Evolutionary conservation across 2,113 vertebrate species (phyloP), one percentile per base, ranked within the genome.

Genomic region (Arvicanthis niloticus): DNA sequence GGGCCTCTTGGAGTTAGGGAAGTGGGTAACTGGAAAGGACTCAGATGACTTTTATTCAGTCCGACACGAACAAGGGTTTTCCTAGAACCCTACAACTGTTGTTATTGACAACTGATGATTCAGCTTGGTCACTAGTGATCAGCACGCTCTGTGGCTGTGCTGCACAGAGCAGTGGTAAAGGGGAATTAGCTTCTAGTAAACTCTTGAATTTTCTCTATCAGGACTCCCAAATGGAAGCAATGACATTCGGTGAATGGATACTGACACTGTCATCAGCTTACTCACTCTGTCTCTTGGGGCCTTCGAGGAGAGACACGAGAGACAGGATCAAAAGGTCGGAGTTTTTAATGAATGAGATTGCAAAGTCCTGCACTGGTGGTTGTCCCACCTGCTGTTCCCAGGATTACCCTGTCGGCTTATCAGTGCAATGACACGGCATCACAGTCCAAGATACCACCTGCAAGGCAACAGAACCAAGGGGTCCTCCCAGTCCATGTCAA

Each of bases 271-370:
- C 97, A 98, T 98, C 98, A 99, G 98, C 98, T 97, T 78, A 89
- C 96, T 97, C 65, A 73, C 98, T 98, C 97, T 97, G 95, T 98
- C 98, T 98, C 98, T 97, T 98, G 98, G 98, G 98, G 98, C 98
- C 95, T 97, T 95, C 91, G 73, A 12, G 78, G 94, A 91, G 96
- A 97, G 97, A 98, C 98, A n/a, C n/a, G n/a, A n/a, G n/a, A n/a
- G n/a, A n/a, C n/a, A n/a, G n/a, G n/a, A n/a, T n/a, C n/a, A 11
- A 51, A 51, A 2, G 48, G 7, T 51, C 7, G 97, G 98, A 98
- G 3, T 45, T 98, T 98, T 98, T 99, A 98, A 99, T 99, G 98
- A 99, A 98, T 96, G 96, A 96, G 93, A 97, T 97, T 97, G 98
- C 97, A 98, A 98, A 98, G 98, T 97, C 98, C 98, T 97, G 96